Evolutionary conservation across 2,113 vertebrate genomes (phyloP), one percentile per base, ranked within the genome.

Genomic region (Hippocampus abdominalis): DNA sequence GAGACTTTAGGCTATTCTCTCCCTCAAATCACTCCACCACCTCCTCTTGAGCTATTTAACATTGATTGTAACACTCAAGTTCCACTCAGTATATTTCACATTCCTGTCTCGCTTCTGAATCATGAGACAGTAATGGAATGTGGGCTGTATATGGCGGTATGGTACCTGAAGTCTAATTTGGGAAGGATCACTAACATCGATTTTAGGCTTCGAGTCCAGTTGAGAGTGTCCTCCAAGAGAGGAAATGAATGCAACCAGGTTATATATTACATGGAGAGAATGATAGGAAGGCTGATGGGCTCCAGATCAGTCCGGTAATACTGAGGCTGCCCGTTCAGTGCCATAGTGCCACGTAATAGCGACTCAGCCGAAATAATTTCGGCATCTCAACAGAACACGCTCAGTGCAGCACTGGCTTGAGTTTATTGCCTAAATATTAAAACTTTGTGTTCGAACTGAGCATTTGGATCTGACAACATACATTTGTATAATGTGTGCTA

Each of bases 291-390:
- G 70, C 40, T 72, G 46, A 61, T 60, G 71, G 73, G 67, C 76
- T 74, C 67, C 70, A 76, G 72, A 53, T 71, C 68, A 78, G 62
- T 46, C 27, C 61, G 65, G 54, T 59, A 77, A 65, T 64, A 77
- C 46, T 74, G 70, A 0, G 49, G 25, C 68, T 75, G 71, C 73
- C 76, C 75, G 79, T 80, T 53, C 67, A 32, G 62, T 42, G 70
- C 76, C 46, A 27, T 20, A 21, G 75, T 75, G 71, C 73, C 71
- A 15, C 67, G 73, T 70, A 74, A 76, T 15, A 83, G 66, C 68
- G 76, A 78, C 8, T 36, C 63, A 77, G 62, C 69, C 39, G 32
- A 72, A 71, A 68, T 68, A 66, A 79, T 78, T 78, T 68, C 70
- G 76, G 56, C 68, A 66, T 66, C 56, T 79, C 42, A 66, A 57